phyloP scores from a whole-genome alignment of 2,113 vertebrate genomes.

The Glaucomys volans region DNA sequence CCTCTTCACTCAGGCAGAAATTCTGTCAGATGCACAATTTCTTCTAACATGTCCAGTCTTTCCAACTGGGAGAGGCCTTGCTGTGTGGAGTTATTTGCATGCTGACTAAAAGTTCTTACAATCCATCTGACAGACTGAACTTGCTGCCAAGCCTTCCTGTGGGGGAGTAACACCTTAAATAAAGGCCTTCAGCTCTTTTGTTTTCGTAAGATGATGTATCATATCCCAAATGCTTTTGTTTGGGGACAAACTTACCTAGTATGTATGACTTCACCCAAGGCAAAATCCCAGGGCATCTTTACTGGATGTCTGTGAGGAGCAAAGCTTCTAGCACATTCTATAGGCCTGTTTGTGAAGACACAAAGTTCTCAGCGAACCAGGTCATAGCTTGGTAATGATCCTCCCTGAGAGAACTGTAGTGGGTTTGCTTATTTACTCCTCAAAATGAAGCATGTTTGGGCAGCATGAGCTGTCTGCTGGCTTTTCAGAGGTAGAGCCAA shows the following conservation, averaged over 20 bases:
- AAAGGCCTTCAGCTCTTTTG: constrained; percentile 44
- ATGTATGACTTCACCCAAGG: not conserved
- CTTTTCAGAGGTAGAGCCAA: not conserved
- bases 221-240: constrained; percentile 23
- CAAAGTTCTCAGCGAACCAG: not conserved
- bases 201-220: constrained; percentile 33
- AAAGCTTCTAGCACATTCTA: not conserved
- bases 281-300: not conserved
- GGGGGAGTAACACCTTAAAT: constrained; percentile 29
- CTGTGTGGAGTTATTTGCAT: not conserved
- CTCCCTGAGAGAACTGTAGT: not conserved
- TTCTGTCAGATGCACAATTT: not conserved
- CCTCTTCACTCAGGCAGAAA: not conserved
- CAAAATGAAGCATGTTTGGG: constrained; percentile 46
- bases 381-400: not conserved
- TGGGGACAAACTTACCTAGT: not conserved
- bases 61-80: constrained; percentile 19
- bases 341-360: not conserved
- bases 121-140: not conserved
- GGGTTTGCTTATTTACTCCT: constrained; percentile 38
- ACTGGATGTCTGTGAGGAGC: not conserved
- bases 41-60: not conserved
- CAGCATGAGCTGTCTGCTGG: constrained; percentile 5
- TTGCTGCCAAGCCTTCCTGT: constrained; percentile 9
- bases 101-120: not conserved